A percentile compares a stretch with the other conserved stretches of the same genome.
phyloP scores from a whole-genome alignment of 1,140 invertebrate species.

The Scaptomyza montana region DNA sequence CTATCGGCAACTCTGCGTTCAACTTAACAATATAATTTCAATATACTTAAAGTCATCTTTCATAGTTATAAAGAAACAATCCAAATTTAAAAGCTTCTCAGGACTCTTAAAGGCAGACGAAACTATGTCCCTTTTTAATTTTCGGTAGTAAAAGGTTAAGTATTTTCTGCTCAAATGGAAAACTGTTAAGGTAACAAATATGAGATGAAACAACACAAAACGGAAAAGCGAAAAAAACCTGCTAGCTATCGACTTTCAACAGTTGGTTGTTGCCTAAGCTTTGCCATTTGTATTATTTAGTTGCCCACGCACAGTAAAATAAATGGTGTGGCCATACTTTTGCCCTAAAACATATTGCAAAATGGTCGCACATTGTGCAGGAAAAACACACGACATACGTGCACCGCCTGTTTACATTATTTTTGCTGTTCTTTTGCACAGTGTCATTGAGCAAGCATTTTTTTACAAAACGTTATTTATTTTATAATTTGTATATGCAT shows the following conservation, averaged over 20 bases:
- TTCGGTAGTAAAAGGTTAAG: conserved; percentile 37
- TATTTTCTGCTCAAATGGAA: conserved; percentile 39
- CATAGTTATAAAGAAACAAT: neutral
- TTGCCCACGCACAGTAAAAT: conserved; percentile 60
- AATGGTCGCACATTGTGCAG: conserved; percentile 46
- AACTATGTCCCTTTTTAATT: conserved; percentile 14
- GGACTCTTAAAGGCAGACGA: neutral
- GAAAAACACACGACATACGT: conserved; percentile 63
- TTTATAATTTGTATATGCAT: too few relatives aligned
- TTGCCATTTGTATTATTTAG: conserved; percentile 68
- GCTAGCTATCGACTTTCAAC: conserved; percentile 45
- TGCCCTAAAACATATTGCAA: conserved; percentile 37
- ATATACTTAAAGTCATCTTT: neutral
- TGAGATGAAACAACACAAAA: conserved; percentile 12
- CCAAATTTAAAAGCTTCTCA: neutral
- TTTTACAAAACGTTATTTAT: too few relatives aligned
- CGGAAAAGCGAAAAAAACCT: conserved; percentile 40
- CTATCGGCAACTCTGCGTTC: too few relatives aligned
- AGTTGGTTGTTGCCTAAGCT: conserved; percentile 37
- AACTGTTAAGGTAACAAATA: conserved; percentile 57
- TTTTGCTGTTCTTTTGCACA: conserved; percentile 3
- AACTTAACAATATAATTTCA: neutral
- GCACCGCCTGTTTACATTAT: conserved; percentile 24
- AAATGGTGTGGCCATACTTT: conserved; percentile 16
- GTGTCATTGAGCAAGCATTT: neutral